phyloP scores from a whole-genome alignment of 2,797 vertebrate species.

The Borostomias antarcticus region DNA sequence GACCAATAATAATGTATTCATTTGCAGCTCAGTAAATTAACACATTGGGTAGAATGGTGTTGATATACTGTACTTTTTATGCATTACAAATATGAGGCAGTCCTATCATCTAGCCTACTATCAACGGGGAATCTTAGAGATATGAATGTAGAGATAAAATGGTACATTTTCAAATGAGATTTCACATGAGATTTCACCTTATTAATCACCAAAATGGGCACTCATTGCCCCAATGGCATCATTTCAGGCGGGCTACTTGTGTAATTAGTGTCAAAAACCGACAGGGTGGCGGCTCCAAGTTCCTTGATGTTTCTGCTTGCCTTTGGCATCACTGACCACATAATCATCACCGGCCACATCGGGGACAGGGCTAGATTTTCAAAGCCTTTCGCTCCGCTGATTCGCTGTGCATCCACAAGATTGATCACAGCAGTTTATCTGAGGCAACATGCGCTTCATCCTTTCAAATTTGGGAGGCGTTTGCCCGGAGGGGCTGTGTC shows the following conservation, averaged over 20 bases:
- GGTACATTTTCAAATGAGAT: neutral
- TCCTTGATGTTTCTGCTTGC: constrained; percentile 82
- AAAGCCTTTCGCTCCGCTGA: constrained; percentile 81
- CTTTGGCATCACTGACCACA: constrained; percentile 81
- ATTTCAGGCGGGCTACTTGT: constrained; percentile 65
- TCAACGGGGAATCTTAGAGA: neutral
- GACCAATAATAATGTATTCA: no score
- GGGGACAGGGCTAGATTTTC: constrained; percentile 83
- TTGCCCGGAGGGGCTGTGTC: constrained; percentile 72
- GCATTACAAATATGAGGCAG: neutral
- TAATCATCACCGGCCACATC: constrained; percentile 82
- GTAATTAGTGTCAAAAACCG: constrained; percentile 80
- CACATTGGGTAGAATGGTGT: neutral
- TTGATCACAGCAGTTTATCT: constrained; percentile 88
- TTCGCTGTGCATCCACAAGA: constrained; percentile 82
- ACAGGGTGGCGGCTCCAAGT: constrained; percentile 72
- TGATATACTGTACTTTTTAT: neutral
- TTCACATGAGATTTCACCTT: constrained; percentile 48
- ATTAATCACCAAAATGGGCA: constrained; percentile 62
- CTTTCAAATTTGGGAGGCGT: constrained; percentile 76
- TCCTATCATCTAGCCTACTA: neutral
- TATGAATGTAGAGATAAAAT: neutral
- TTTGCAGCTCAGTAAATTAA: no score
- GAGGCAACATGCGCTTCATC: constrained; percentile 81
- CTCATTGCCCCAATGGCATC: constrained; percentile 58